Conservation (phyloP, 2,888 invertebrate species). For the Ashinkailepas kermadecensis region DNA sequence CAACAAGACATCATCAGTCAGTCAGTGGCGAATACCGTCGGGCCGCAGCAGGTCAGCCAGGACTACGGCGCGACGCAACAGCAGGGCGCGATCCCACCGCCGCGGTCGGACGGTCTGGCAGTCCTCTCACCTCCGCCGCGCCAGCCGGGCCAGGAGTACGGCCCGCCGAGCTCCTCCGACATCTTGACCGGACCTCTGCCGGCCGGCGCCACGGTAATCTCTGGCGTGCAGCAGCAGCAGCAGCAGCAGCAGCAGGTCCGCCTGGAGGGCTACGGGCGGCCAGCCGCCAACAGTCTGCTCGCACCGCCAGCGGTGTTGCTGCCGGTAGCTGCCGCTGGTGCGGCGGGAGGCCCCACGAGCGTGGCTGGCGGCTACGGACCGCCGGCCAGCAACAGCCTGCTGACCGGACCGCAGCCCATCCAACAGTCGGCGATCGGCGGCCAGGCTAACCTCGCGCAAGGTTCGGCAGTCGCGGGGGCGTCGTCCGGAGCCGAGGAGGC, state of each 20-base stretch:
- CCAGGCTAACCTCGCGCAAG: too few relatives aligned
- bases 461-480: too few relatives aligned
- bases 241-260: not conserved
- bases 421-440: not conserved
- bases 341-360: not conserved
- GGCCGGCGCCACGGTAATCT: not conserved
- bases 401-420: not conserved
- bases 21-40: too few relatives aligned
- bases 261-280: not conserved
- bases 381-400: not conserved
- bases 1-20: too few relatives aligned
- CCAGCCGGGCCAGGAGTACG: conserved; percentile 15
- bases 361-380: not conserved
- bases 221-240: not conserved
- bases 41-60: not conserved
- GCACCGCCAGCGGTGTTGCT: not conserved
- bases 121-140: not conserved
- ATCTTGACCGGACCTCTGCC: not conserved
- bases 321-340: not conserved
- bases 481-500: too few relatives aligned
- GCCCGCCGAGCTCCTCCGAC: not conserved
- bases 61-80: conserved; percentile 4
- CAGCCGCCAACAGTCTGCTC: conserved; percentile 6
- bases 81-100: not conserved
- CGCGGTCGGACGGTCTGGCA: not conserved